Evolutionary conservation across 2,113 vertebrate species (phyloP).

Genomic region (Phasianus colchicus): DNA sequence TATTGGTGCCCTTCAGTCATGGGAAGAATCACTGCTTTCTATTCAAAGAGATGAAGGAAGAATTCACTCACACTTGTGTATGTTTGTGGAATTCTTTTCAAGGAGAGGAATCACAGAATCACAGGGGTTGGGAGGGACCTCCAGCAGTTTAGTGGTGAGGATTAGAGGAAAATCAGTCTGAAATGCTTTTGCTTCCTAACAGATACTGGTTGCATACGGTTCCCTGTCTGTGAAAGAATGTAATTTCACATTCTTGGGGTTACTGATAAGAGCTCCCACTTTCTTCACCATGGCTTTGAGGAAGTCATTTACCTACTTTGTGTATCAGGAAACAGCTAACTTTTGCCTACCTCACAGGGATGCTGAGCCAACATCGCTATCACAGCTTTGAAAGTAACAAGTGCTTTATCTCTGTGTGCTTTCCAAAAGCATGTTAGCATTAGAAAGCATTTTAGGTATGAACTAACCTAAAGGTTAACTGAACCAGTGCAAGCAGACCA

Average conservation of each 20-base stretch:
- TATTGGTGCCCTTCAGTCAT: neutral
- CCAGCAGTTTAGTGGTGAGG: neutral
- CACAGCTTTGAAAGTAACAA: conserved; percentile 7
- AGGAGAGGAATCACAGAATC: neutral
- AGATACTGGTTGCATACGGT: neutral
- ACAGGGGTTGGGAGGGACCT: too few relatives aligned
- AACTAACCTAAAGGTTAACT: neutral
- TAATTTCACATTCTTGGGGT: conserved; percentile 29
- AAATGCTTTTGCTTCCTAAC: neutral
- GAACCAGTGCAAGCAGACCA: neutral
- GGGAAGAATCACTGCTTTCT: conserved; percentile 12
- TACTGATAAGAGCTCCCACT: neutral
- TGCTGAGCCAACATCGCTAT: neutral
- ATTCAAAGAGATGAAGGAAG: neutral
- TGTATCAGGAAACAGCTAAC: neutral
- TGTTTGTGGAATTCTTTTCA: neutral
- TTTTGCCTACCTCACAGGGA: conserved; percentile 26
- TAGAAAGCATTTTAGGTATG: neutral
- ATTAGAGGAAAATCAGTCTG: neutral
- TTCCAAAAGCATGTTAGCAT: neutral
- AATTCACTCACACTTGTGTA: neutral
- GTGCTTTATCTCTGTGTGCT: conserved; percentile 36
- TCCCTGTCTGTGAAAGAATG: neutral
- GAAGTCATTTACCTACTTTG: neutral
- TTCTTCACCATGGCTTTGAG: neutral